Conservation (phyloP, 2,113 vertebrate genomes). For the Pardalotus punctatus region DNA sequence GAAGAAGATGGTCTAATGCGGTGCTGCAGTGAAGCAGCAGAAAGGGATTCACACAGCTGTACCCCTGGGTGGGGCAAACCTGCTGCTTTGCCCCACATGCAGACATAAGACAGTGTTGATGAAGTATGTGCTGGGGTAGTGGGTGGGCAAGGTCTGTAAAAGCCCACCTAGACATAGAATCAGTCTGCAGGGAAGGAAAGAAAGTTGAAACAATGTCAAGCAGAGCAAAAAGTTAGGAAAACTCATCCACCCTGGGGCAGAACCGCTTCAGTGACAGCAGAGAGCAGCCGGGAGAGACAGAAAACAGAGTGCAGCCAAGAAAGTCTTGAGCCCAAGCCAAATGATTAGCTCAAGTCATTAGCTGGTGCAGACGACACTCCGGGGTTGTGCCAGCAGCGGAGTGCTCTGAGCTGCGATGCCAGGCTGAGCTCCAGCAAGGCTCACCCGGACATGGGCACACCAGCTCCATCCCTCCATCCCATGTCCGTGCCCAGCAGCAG, state of each 20-base stretch:
- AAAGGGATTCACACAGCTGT: neutral
- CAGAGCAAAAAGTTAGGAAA: neutral
- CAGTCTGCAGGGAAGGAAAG: neutral
- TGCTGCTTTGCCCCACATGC: accelerated
- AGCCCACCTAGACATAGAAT: accelerated
- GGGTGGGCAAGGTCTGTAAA: neutral
- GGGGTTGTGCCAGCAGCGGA: accelerated
- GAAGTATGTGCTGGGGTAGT: accelerated
- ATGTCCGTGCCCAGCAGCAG: accelerated
- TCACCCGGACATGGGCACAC: neutral
- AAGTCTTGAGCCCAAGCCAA: neutral
- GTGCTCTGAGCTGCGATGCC: neutral
- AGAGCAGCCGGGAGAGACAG: neutral
- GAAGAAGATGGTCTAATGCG: neutral
- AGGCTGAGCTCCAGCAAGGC: neutral
- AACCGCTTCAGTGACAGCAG: neutral
- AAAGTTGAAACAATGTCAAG: neutral
- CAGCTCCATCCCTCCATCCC: accelerated
- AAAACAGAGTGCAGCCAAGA: neutral
- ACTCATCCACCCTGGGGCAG: neutral
- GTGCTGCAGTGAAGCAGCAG: neutral
- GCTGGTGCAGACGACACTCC: accelerated
- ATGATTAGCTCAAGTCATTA: neutral
- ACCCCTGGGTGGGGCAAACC: neutral
- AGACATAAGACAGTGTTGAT: neutral